phyloP scores from a whole-genome alignment of 2,888 invertebrate species.

The Ophion ventricosus region DNA sequence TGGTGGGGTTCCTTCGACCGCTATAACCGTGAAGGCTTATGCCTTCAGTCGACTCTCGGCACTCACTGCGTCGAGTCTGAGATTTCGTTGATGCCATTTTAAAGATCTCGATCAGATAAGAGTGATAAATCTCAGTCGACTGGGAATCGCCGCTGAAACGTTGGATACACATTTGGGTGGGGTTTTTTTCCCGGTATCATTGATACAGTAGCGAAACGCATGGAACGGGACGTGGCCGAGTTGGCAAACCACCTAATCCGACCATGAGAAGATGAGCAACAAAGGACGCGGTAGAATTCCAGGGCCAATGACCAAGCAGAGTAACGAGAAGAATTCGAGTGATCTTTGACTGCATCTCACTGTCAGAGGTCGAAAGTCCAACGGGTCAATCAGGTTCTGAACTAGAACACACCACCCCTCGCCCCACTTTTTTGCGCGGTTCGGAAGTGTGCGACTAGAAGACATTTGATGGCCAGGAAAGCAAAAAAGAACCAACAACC shows the following conservation, averaged over 20 bases:
- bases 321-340: background rate
- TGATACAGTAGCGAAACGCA: background rate
- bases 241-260: conserved; percentile 9
- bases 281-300: background rate
- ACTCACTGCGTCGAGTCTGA: conserved; percentile 80
- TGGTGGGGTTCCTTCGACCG: conserved; percentile 81
- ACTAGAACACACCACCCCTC: conserved; percentile 6
- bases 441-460: conserved; percentile 12
- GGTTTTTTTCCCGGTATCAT: background rate
- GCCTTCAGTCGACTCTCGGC: conserved; percentile 82
- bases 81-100: conserved; percentile 75
- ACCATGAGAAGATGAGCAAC: background rate
- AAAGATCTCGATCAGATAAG: conserved; percentile 29
- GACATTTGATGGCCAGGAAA: conserved; percentile 42
- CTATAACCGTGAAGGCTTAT: conserved; percentile 76
- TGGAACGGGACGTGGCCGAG: conserved; percentile 3
- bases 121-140: conserved; percentile 14
- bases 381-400: conserved; percentile 11
- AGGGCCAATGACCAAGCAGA: background rate
- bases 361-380: conserved; percentile 40
- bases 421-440: background rate
- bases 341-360: conserved; percentile 7
- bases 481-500: conserved; percentile 22
- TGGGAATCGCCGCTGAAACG: background rate
- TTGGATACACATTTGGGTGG: background rate